Conservation (phyloP, 2,113 vertebrate species). For the Pyrgilauda ruficollis region DNA sequence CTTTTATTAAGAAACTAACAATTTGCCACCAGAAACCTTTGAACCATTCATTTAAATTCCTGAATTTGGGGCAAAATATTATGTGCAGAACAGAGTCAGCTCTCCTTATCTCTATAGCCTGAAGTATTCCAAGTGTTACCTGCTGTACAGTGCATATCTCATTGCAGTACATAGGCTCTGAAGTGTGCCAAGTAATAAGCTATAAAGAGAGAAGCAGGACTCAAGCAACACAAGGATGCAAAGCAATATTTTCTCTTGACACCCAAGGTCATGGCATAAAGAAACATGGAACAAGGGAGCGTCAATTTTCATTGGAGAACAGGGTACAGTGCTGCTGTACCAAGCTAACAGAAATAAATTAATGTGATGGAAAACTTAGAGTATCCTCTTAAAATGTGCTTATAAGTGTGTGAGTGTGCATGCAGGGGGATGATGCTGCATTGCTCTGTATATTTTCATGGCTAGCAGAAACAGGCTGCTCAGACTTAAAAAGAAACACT, state of each 20-base stretch:
- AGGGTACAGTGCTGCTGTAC: conserved; percentile 32
- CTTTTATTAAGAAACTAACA: background rate
- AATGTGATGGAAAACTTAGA: conserved; percentile 36
- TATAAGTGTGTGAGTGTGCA: background rate
- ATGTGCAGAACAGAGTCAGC: background rate
- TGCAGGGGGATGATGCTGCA: background rate
- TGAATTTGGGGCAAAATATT: conserved; percentile 24
- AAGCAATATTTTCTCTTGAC: conserved; percentile 75
- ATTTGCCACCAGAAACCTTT: conserved; percentile 20
- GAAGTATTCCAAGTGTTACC: background rate
- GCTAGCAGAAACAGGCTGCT: background rate
- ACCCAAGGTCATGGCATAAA: conserved; percentile 68
- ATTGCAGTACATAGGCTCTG: background rate
- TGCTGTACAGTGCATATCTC: conserved; percentile 39
- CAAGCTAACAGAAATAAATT: conserved; percentile 67
- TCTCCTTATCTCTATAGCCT: conserved; percentile 33
- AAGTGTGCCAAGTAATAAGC: conserved; percentile 62
- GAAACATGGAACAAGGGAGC: conserved; percentile 39
- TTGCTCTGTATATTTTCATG: background rate
- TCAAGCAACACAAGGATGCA: conserved; percentile 56
- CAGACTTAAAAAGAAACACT: conserved; percentile 7
- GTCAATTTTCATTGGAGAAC: conserved; percentile 67
- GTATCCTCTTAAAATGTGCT: conserved; percentile 47
- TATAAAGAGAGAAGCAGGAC: conserved; percentile 64
- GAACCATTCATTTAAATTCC: background rate